Conservation (phyloP, 2,888 invertebrate species). For the Polydrusus pterygomalis region DNA sequence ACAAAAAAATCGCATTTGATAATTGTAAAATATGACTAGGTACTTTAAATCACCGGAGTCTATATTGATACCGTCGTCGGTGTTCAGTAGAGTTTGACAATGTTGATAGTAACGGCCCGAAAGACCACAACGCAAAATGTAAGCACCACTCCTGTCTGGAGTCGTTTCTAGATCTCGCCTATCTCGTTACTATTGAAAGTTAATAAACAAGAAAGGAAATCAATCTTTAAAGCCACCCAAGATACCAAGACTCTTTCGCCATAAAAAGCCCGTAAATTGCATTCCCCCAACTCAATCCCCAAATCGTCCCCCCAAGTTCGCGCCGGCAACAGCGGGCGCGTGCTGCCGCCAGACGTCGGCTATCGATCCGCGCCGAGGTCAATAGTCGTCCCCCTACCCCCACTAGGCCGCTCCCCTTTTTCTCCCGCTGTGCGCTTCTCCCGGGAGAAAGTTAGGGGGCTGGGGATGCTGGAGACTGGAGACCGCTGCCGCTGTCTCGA, state of each 20-base stretch:
- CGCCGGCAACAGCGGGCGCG: conserved; percentile 46
- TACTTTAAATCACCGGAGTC: no score
- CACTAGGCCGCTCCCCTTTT: conserved; percentile 37
- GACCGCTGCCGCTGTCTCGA: conserved; percentile 48
- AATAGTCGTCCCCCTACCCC: conserved; percentile 57
- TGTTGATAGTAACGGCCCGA: no score
- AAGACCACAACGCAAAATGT: no score
- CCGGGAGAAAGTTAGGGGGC: conserved; percentile 44
- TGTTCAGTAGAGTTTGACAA: no score
- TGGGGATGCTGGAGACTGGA: conserved; percentile 52
- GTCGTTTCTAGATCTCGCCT: no score
- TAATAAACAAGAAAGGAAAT: not conserved
- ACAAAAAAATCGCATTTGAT: no score
- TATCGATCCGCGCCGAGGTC: conserved; percentile 65
- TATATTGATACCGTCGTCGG: no score
- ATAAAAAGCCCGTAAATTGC: conserved; percentile 21
- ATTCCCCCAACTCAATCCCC: conserved; percentile 15
- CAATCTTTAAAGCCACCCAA: not conserved
- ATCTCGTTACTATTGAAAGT: no score
- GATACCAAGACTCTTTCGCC: not conserved
- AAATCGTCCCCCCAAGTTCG: conserved; percentile 21
- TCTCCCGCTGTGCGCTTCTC: conserved; percentile 46
- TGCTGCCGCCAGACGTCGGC: conserved; percentile 45
- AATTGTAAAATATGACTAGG: no score
- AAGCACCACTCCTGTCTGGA: no score